These are phyloP conservation scores for Camelus dromedarius DNA, from an alignment of 2,113 vertebrate species.

Conservation along the genomic window DNA sequence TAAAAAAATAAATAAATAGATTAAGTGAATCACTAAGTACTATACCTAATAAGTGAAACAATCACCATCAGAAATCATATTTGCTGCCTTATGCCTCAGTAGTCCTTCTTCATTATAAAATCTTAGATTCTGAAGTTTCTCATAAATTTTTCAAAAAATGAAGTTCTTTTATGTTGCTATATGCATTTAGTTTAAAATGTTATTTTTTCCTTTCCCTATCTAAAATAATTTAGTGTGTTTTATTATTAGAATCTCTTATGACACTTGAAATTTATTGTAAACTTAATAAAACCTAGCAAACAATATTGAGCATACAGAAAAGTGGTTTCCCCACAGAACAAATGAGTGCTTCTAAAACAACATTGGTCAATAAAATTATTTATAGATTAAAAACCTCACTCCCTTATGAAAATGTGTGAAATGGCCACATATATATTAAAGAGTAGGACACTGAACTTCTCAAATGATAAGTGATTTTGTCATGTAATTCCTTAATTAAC, in stretches of 20 bases:
- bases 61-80: background rate
- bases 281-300: background rate
- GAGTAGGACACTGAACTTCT: background rate
- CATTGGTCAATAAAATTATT: background rate
- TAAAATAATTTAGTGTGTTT: background rate
- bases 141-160: background rate
- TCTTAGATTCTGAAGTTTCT: background rate
- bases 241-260: background rate
- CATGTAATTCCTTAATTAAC: background rate
- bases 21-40: background rate
- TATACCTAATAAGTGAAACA: background rate
- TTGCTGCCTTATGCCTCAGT: background rate
- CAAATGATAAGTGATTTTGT: background rate
- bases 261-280: background rate
- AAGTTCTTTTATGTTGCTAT: background rate
- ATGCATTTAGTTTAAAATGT: background rate
- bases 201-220: background rate
- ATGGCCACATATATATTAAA: background rate
- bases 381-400: background rate
- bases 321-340: background rate
- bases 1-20: no score
- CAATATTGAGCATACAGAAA: background rate
- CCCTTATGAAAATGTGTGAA: background rate
- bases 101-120: background rate
- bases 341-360: background rate